Evolutionary conservation across 2,797 vertebrate species (phyloP).

Genomic region (Gymnoscopelus braueri): DNA sequence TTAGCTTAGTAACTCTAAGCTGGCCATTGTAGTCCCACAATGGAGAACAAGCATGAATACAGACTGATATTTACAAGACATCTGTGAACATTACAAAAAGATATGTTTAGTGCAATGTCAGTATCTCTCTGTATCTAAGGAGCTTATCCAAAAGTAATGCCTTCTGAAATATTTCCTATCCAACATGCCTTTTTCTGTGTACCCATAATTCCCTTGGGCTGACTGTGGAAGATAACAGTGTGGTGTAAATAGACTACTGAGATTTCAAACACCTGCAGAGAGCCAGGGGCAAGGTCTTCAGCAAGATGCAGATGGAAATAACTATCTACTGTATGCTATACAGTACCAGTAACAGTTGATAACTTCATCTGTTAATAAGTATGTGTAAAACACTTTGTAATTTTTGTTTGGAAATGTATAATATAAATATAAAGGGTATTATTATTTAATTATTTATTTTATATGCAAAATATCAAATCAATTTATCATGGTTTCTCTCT

Average conservation of each 20-base stretch:
- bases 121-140: slow-evolving; percentile 3
- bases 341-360: too few relatives aligned
- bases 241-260: slow-evolving; percentile 33
- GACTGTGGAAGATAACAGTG: slow-evolving; percentile 31
- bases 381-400: too few relatives aligned
- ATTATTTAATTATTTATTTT: too few relatives aligned
- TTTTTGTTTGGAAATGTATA: too few relatives aligned
- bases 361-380: too few relatives aligned
- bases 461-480: too few relatives aligned
- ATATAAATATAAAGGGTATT: too few relatives aligned
- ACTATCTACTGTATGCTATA: too few relatives aligned
- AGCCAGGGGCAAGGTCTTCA: background rate
- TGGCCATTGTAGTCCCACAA: slow-evolving; percentile 21
- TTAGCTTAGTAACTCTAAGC: background rate
- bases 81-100: slow-evolving; percentile 6
- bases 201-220: slow-evolving; percentile 32
- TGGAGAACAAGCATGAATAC: slow-evolving; percentile 7
- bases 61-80: too few relatives aligned
- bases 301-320: slow-evolving; percentile 18
- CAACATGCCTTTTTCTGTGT: slow-evolving; percentile 21
- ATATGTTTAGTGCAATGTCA: slow-evolving; percentile 1
- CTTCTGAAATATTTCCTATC: slow-evolving; percentile 19
- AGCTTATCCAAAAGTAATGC: slow-evolving; percentile 21
- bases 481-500: background rate
- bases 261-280: slow-evolving; percentile 22